Evolutionary conservation across 2,888 invertebrate genomes (phyloP), one percentile per base, ranked within the genome.

Genomic region (Cephus pygmeus): DNA sequence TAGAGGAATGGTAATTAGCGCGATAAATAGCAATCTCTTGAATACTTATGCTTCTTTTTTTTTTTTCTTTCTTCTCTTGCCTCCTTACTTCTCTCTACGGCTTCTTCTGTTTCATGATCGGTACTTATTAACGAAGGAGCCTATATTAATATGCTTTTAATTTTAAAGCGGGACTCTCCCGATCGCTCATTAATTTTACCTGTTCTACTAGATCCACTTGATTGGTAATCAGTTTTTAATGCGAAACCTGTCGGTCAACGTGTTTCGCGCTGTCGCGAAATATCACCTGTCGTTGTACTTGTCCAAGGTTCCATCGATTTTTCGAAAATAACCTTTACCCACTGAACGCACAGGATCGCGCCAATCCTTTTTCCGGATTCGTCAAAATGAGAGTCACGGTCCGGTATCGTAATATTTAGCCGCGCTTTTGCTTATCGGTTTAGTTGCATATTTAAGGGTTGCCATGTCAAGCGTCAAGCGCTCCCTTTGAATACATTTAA

Each of bases 401-500:
- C 80, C 77, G 79, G 77, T 79, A 81, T 84, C 85, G 88, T 86
- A 88, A 89, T 88, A 87, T 86, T 85, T 89, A 86, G 84, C 85
- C 87, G 87, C 85, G 88, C 84, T 86, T 87, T 82, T 79, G 82
- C 89, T 89, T 89, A 89, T 89, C 89, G 88, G 83, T 84, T 83
- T 81, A 82, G 84, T 87, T 87, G 90, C 89, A 89, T 90, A 89
- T 89, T 90, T 89, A 89, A 90, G 89, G 90, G 90, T 88, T 88
- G 88, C 88, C 90, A 87, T 88, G 90, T 89, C 89, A 87, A 88
- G 88, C 88, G 86, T 87, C 89, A 89, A 87, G 89, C 88, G 86
- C 90, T 89, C 89, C 90, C 90, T 88, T 90, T 90, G 90, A 90
- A 90, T 90, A 90, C 87, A 90, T 90, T 90, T 90, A 90, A 90